Conservation (phyloP, 2,888 invertebrate genomes). For the Phasia obesa region DNA sequence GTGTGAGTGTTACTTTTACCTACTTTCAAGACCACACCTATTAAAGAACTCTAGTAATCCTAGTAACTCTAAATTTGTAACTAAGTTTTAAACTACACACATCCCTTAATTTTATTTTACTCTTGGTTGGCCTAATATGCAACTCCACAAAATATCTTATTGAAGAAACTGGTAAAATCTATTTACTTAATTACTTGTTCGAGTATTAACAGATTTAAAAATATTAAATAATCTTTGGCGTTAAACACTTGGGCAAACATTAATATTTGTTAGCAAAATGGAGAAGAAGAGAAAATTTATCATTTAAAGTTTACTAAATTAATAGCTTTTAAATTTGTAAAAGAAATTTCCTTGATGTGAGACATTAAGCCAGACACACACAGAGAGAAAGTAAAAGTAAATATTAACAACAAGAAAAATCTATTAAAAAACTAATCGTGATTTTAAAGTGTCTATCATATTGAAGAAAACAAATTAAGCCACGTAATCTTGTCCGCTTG, state of each 20-base stretch:
- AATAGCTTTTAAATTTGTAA: slow-evolving; percentile 29
- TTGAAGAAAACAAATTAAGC: slow-evolving; percentile 57
- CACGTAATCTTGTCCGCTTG: slow-evolving; percentile 50
- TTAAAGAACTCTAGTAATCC: no score
- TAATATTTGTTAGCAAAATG: slow-evolving; percentile 35
- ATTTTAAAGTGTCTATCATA: slow-evolving; percentile 43
- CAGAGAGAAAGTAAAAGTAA: slow-evolving; percentile 59
- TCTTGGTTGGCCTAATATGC: no score
- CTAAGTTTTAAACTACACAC: no score
- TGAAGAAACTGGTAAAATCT: slow-evolving; percentile 30
- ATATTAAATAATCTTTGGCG: slow-evolving; percentile 29
- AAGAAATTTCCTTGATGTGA: slow-evolving; percentile 51
- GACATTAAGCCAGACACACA: slow-evolving; percentile 36
- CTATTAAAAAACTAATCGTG: slow-evolving; percentile 9
- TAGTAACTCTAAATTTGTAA: no score
- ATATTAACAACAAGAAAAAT: not conserved
- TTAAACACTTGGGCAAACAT: slow-evolving; percentile 29
- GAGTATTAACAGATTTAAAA: slow-evolving; percentile 23
- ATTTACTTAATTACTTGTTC: slow-evolving; percentile 43
- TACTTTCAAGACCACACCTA: no score
- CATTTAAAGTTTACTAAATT: slow-evolving; percentile 32
- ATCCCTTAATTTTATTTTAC: no score
- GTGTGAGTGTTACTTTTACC: no score
- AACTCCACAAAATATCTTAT: not conserved
- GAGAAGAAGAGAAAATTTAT: slow-evolving; percentile 31